Percentiles rank a stretch among this genome's conserved stretches.
Evolutionary conservation across 2,888 invertebrate genomes (phyloP).

Genomic region (Pocota personata): DNA sequence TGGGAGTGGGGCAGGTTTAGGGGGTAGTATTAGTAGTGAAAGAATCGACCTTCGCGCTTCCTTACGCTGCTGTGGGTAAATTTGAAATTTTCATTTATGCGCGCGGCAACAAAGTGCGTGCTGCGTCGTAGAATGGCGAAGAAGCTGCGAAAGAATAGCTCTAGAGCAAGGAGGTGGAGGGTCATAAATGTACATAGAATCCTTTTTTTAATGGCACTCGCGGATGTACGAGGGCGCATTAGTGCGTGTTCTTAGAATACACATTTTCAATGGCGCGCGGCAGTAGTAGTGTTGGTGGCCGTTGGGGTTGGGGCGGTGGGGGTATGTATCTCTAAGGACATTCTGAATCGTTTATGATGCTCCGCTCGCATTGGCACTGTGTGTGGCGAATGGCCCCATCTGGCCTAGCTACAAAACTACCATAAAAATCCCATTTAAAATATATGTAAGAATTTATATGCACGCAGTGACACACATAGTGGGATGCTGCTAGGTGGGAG

Average conservation of each 20-base stretch:
- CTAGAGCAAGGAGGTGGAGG: constrained; percentile 21
- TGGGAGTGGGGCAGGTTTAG: background rate
- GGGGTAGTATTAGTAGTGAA: constrained; percentile 64
- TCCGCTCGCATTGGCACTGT: constrained; percentile 66
- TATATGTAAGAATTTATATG: constrained; percentile 73
- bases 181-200: constrained; percentile 73
- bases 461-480: constrained; percentile 58
- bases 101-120: constrained; percentile 53
- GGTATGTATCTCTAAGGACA: constrained; percentile 67
- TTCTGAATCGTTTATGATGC: constrained; percentile 72
- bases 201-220: constrained; percentile 73
- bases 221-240: constrained; percentile 68
- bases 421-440: constrained; percentile 73
- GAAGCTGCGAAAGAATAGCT: constrained; percentile 51
- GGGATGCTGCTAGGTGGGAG: background rate
- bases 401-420: constrained; percentile 73
- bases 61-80: constrained; percentile 43
- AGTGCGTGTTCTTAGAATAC: constrained; percentile 69
- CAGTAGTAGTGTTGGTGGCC: constrained; percentile 34
- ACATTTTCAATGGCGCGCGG: background rate
- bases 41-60: constrained; percentile 51
- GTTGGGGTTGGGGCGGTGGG: background rate
- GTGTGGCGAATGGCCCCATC: constrained; percentile 69
- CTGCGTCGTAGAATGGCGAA: constrained; percentile 38
- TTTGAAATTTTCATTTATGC: constrained; percentile 70